Percentiles rank a stretch among this genome's conserved stretches.
These are phyloP conservation scores for Nettapus auritus DNA, from an alignment of 2,113 vertebrate genomes.

Conservation along the genomic window DNA sequence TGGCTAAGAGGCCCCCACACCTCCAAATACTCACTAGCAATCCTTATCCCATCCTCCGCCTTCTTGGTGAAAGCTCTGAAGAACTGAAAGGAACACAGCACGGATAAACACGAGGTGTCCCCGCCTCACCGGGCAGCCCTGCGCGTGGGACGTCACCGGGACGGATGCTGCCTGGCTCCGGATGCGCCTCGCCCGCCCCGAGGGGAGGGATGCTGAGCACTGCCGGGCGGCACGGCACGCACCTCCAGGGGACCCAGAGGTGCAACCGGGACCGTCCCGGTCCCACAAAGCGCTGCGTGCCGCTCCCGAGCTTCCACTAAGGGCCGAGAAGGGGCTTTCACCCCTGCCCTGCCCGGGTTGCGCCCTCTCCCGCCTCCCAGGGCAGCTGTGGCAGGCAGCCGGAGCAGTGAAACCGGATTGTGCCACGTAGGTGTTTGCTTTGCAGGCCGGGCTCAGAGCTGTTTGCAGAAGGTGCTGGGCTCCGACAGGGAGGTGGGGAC, in stretches of 20 bases:
- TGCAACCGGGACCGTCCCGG: background rate
- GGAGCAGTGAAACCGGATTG: background rate
- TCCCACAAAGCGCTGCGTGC: background rate
- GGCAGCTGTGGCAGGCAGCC: background rate
- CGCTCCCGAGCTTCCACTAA: background rate
- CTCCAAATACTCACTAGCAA: conserved; percentile 78
- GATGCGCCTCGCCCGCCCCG: background rate
- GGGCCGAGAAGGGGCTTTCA: accelerated
- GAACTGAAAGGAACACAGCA: conserved; percentile 78
- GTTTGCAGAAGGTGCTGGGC: conserved; percentile 26
- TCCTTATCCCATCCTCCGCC: conserved; percentile 61
- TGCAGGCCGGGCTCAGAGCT: conserved; percentile 59
- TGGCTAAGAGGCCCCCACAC: accelerated
- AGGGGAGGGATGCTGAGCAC: background rate
- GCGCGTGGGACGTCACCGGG: too few species aligned
- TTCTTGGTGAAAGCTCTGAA: conserved; percentile 84
- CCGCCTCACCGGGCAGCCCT: accelerated
- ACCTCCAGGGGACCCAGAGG: background rate
- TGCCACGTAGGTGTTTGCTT: conserved; percentile 47
- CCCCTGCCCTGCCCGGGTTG: background rate
- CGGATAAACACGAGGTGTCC: background rate
- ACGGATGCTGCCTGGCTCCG: background rate
- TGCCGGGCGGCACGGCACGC: background rate
- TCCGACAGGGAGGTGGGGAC: background rate
- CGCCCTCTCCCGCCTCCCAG: background rate